Base-by-base conservation (phyloP, 2,797 vertebrate species). In the Coregonus suidteri region DNA sequence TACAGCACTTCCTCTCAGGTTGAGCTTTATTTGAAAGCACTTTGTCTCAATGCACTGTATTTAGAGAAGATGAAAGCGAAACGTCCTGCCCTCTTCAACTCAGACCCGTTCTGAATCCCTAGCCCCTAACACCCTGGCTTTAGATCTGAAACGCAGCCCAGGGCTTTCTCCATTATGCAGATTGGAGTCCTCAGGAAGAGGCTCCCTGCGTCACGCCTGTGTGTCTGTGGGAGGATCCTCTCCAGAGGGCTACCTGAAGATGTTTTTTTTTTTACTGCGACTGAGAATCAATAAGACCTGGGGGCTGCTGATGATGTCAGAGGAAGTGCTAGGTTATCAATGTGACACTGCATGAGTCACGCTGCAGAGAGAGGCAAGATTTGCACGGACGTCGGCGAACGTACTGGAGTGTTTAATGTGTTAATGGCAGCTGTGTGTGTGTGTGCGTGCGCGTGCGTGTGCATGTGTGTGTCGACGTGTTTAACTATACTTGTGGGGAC, bases 341-440 rank as follows among this genome's bases (percentile, higher is more conserved):
- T 71, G 78, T 6, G 72, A 73, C 73, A 71, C 34, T 52, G 59
- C 34, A 37, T 90, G 90, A 93, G 74, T 93, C 92, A 91, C 20
- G 34, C 67, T 56, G 72, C 79, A 80, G 75, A 87, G 74, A 81
- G 82, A 77, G 80, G 73, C 77, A 51, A 72, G 74, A 85, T 82
- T 83, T 83, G 77, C 34, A 51, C 81, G 65, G 73, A 74, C 30
- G n/a, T 88, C 85, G 73, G 67, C 66, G 77, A 79, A 89, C 79
- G 74, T 87, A 85, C 82, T 86, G 87, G 85, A 91, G 86, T 84
- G 87, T 88, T 90, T 92, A 84, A 90, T 87, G 84, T 87, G 83
- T 84, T 86, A 91, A 93, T 91, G 87, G 89, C 59, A 0, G 85
- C 78, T 77, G 71, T 83, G 74, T 81, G 81, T 75, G 66, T 77